Base-by-base conservation (phyloP, 2,888 invertebrate species). In the Nephrotoma guestfalica region DNA sequence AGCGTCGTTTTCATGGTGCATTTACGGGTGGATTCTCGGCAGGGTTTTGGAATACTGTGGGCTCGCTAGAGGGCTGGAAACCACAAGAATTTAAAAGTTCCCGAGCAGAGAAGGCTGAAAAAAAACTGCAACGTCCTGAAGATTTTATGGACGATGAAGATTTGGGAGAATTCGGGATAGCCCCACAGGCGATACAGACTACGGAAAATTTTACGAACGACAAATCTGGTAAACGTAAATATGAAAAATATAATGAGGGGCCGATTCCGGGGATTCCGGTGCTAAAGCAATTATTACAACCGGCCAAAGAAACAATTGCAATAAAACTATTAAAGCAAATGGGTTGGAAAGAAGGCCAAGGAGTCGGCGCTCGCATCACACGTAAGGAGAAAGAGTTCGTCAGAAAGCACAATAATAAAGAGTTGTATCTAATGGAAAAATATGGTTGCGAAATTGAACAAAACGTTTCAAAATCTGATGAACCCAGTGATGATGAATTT, bases 131-230 rank as follows among this genome's bases (percentile, higher is more conserved):
- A 90, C 93, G 93, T 88, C 96, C 98, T 0, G 96, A 97, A 91
- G 98, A 99, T 92, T 99, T 96, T 90, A 99, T 99, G 99, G 99
- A 99, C 91, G 97, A 97, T 11, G 99, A 99, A 91, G 99, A 99
- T 91, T 93, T 97, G 41, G 95, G 97, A 2, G 97, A 98, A 90
- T 97, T 96, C 92, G 99, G 99, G 18, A 98, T 99, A 88, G 98
- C 99, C 0, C 98, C 98, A 0, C 95, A 96, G 88, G 94, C 94
- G 0, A 93, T 99, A 87, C 94, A 95, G 89, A 95, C 98, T 0
- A 96, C 95, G 0, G 94, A 94, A 13, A 96, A 97, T 88, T 99
- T 96, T 90, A 88, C 88, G 7, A 88, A 88, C 11, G 88, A 89
- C 3, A 88, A 89, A 88, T 88, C 88, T 45, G 88, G 88, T 15